Conservation (phyloP, 2,797 vertebrate genomes). For the Gymnothorax javanicus region DNA sequence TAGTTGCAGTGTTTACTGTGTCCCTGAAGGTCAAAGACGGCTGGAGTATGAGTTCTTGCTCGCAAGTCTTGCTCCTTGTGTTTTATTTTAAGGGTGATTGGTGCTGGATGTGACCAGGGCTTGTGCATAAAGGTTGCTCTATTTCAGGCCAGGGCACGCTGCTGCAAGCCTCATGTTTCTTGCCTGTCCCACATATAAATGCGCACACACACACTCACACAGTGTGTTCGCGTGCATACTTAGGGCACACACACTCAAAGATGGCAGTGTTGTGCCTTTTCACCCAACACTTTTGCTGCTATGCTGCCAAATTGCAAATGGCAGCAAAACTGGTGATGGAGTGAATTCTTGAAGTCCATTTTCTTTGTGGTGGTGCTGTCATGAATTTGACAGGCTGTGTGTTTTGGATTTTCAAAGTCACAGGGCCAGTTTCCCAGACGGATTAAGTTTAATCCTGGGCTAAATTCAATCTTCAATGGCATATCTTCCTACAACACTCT, state of each 20-base stretch:
- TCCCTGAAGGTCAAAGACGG: background rate
- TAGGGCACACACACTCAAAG: conserved; percentile 53
- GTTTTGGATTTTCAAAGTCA: background rate
- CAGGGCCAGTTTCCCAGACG: background rate
- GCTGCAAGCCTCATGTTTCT: conserved; percentile 65
- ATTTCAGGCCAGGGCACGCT: conserved; percentile 54
- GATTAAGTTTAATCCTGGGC: too few species aligned
- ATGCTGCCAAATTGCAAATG: background rate
- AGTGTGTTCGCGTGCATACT: conserved; percentile 5
- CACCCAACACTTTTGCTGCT: background rate
- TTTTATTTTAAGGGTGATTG: conserved; percentile 6
- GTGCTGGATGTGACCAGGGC: conserved; percentile 26
- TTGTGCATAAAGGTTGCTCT: conserved; percentile 62
- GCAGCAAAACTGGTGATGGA: background rate
- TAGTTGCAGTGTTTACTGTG: background rate
- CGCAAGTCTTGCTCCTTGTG: background rate
- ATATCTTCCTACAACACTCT: too few species aligned
- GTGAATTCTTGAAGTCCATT: background rate
- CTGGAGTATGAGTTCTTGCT: background rate
- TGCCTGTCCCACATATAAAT: conserved; percentile 50
- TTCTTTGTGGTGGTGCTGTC: background rate
- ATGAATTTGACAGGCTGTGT: background rate
- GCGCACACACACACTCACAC: conserved; percentile 33
- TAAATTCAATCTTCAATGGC: too few species aligned
- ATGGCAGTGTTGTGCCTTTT: background rate